These are phyloP conservation scores for Lucilia sericata DNA, from an alignment of 1,140 invertebrate genomes.

Conservation along the genomic window DNA sequence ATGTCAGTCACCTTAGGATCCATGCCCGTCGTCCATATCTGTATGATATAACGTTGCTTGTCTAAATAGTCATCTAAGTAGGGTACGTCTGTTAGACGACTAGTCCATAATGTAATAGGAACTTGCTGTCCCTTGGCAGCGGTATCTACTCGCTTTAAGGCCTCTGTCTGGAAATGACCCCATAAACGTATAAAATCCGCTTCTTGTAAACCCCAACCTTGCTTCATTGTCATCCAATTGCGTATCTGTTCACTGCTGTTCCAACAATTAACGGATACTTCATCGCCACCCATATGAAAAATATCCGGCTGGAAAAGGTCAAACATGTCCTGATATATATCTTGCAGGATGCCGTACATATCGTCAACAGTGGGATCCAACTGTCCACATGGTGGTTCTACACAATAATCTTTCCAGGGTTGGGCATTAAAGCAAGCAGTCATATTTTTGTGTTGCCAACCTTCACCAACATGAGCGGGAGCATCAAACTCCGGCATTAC, in stretches of 20 bases:
- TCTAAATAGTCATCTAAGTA: slow-evolving; percentile 77
- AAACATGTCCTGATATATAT: slow-evolving; percentile 78
- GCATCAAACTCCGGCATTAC: slow-evolving; percentile 89
- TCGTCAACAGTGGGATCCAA: slow-evolving; percentile 81
- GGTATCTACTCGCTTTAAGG: slow-evolving; percentile 73
- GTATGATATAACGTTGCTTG: slow-evolving; percentile 82
- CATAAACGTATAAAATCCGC: slow-evolving; percentile 80
- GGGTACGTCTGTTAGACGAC: slow-evolving; percentile 77
- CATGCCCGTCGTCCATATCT: slow-evolving; percentile 79
- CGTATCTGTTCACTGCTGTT: slow-evolving; percentile 76
- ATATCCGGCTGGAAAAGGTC: slow-evolving; percentile 76
- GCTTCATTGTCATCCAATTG: slow-evolving; percentile 75
- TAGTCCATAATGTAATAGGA: slow-evolving; percentile 85
- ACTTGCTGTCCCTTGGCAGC: slow-evolving; percentile 66
- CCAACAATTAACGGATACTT: slow-evolving; percentile 84
- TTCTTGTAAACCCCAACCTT: slow-evolving; percentile 73
- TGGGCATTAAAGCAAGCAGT: slow-evolving; percentile 78
- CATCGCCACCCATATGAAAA: slow-evolving; percentile 92
- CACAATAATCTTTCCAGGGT: slow-evolving; percentile 82
- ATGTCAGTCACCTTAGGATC: slow-evolving; percentile 76
- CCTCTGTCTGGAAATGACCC: slow-evolving; percentile 80
- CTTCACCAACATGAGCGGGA: slow-evolving; percentile 88
- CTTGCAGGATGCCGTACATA: slow-evolving; percentile 80
- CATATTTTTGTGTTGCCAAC: slow-evolving; percentile 81
- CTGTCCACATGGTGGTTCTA: slow-evolving; percentile 89